Base-by-base conservation (phyloP, 2,797 vertebrate genomes). In the Tenualosa ilisha region DNA sequence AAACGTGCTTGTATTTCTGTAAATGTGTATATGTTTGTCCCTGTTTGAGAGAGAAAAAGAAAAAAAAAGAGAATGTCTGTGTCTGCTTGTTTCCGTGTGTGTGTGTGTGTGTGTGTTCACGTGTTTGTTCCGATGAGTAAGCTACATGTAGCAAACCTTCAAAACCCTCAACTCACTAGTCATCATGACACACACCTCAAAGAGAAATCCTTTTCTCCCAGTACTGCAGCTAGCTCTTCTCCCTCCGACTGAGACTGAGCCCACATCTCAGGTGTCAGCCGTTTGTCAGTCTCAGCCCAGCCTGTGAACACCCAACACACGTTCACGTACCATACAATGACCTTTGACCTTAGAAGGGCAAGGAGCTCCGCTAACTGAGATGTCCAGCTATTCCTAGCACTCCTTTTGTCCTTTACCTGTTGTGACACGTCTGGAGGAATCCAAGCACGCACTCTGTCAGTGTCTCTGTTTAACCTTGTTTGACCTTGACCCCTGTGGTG, bases 171-270 rank as follows among this genome's bases (percentile, higher is more conserved):
- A 13, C 59, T 61, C 59, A 61, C 59, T n/a, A n/a, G 59, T n/a
- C 59, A 61, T 61, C 59, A 61, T n/a, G 59, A 61, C 59, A 61
- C 59, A n/a, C 6, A 61, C 59, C 59, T 61, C 59, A 61, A 61
- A 61, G 5, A 24, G 24, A 61, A 61, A 56, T 56, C 54, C 4
- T 17, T 56, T 22, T 61, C 56, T 61, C 22, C 56, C 56, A 61
- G 15, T n/a, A 20, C 7, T 6, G 22, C 22, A 0, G 56, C 22
- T n/a, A 61, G 3, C 61, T 65, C 7, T 59, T 59, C n/a, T 65
- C 61, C 61, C 11, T 7, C n/a, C 24, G 61, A 65, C 7, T 11
- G 61, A 26, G 11, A 8, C 8, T 65, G 61, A 65, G n/a, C 61
- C 2, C n/a, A 8, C 61, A 6, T 65, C 61, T 65, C 61, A 11